These are phyloP conservation scores for Stegophylla sp. DNA, from an alignment of 2,888 invertebrate genomes.

Conservation along the genomic window DNA sequence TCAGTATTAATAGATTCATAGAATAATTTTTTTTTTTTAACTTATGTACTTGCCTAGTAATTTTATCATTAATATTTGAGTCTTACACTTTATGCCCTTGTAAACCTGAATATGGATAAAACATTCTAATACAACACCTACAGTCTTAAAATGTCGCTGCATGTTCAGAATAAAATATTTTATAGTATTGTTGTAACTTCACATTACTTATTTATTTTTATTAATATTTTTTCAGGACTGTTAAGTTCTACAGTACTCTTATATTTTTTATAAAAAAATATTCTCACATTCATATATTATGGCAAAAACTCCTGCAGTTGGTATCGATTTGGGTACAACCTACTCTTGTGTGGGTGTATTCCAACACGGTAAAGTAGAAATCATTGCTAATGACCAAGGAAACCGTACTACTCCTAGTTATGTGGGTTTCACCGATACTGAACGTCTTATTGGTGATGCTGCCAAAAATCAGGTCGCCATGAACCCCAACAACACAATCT, in stretches of 20 bases:
- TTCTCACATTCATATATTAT: constrained; percentile 63
- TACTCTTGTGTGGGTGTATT: constrained; percentile 94
- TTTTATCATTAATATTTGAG: too few relatives aligned
- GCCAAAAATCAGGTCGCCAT: constrained; percentile 74
- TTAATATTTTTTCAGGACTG: too few relatives aligned
- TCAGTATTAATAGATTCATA: too few relatives aligned
- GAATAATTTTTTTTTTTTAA: too few relatives aligned
- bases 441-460: constrained; percentile 70
- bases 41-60: too few relatives aligned
- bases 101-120: too few relatives aligned
- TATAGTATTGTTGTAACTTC: neutral
- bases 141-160: too few relatives aligned
- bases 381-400: constrained; percentile 89
- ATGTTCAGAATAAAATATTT: neutral
- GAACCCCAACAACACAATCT: constrained; percentile 88
- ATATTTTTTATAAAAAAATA: too few relatives aligned
- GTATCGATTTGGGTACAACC: constrained; percentile 95
- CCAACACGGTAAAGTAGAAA: constrained; percentile 89
- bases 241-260: too few relatives aligned
- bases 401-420: constrained; percentile 86
- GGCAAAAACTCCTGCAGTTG: constrained; percentile 83
- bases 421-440: constrained; percentile 84
- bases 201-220: too few relatives aligned
- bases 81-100: too few relatives aligned
- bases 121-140: too few relatives aligned